Evolutionary conservation across 1,140 invertebrate species (phyloP).

Genomic region (Odontomachus brunneus): DNA sequence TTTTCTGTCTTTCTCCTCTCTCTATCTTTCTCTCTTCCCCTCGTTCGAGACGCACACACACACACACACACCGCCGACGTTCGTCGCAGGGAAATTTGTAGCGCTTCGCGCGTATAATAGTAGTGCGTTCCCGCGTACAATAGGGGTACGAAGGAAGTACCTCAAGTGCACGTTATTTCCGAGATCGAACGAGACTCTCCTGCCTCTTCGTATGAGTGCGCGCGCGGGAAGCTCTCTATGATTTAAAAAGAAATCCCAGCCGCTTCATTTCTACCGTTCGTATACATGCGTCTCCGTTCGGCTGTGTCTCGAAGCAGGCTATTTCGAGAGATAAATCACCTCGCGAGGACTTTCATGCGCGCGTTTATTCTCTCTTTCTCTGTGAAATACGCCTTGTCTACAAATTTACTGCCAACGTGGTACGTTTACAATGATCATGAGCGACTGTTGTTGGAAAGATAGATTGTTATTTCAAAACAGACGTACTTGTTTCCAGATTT

Average conservation of each 20-base stretch:
- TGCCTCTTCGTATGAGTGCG: background rate
- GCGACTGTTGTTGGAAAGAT: background rate
- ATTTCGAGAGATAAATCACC: slow-evolving; percentile 51
- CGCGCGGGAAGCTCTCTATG: background rate
- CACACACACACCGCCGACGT: background rate
- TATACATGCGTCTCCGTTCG: slow-evolving; percentile 11
- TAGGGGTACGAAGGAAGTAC: slow-evolving; percentile 10
- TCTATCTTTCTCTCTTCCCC: no score
- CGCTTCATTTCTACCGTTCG: slow-evolving; percentile 21
- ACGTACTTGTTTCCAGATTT: no score
- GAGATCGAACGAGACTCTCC: slow-evolving; percentile 37
- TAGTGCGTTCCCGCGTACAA: slow-evolving; percentile 26
- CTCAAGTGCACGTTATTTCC: slow-evolving; percentile 33
- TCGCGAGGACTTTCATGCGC: background rate
- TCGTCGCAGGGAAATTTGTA: slow-evolving; percentile 43
- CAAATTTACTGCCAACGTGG: background rate
- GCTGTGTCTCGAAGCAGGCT: slow-evolving; percentile 11
- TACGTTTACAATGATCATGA: background rate
- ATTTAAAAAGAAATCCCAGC: slow-evolving; percentile 35
- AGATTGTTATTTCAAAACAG: background rate
- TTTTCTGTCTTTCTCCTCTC: background rate
- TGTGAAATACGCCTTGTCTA: background rate
- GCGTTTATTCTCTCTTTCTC: background rate
- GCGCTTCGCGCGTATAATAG: slow-evolving; percentile 40
- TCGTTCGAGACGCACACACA: slow-evolving; percentile 3